Base-by-base conservation (phyloP, 2,797 vertebrate genomes). In the Cyclura pinguis region DNA sequence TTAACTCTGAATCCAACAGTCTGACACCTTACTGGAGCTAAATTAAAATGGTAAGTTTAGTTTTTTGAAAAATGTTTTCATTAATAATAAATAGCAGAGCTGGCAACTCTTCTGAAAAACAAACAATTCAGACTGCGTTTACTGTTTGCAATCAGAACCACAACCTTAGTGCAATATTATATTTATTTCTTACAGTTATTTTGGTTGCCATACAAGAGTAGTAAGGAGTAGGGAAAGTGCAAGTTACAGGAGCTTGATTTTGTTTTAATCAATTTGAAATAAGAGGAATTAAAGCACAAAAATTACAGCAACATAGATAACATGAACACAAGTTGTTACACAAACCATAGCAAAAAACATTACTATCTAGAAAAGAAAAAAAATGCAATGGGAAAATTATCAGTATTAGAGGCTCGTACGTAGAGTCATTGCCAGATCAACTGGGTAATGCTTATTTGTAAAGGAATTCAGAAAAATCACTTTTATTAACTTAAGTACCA, bases 181-280 rank as follows among this genome's bases (percentile, higher is more conserved):
- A 98, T 99, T 99, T 99, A 99, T 99, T 99, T 98, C 97, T 98
- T 98, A 98, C 98, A 98, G 98, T 98, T 97, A 97, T 98, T 98
- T 98, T 98, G 98, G 98, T 99, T 98, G 98, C 98, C 98, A 98
- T 98, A 99, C 98, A 99, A 98, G 98, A 98, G 97, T 98, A 97
- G 97, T 96, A 97, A 98, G 98, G 98, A 98, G 96, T 96, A 95
- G 96, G 97, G 96, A 96, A 98, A 98, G 98, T 98, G 98, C 98
- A 97, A 98, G 98, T 98, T 98, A 98, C 98, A 98, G 97, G 98
- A 98, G 97, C 96, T 97, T 97, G 96, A 97, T 97, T 97, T 95
- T 98, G 97, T 83, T 87, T 98, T 97, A 96, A 96, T 95, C 95
- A 95, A 97, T 96, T 98, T 83, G 97, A 98, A 98, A 98, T 97